Evolutionary conservation across 2,797 vertebrate genomes (phyloP).

Genomic region (Melanitta fusca): DNA sequence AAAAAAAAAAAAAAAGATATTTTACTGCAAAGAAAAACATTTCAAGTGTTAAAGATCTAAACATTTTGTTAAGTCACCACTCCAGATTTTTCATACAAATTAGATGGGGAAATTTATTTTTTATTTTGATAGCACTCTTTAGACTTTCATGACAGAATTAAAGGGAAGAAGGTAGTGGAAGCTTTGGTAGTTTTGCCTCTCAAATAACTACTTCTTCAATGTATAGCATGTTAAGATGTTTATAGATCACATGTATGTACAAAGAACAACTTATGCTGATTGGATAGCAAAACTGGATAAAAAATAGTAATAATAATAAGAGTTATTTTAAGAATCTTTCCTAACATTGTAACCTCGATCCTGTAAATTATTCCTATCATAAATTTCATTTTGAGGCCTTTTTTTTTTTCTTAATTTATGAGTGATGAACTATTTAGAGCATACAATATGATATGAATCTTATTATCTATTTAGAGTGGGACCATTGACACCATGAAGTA

Average conservation of each 20-base stretch:
- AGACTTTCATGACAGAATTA: background rate
- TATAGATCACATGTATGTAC: background rate
- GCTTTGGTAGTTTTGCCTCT: background rate
- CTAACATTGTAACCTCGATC: background rate
- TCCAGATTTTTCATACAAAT: background rate
- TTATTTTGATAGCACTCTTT: background rate
- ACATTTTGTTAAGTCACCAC: background rate
- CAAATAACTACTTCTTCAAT: background rate
- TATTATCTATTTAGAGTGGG: background rate
- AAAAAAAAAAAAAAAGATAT: background rate
- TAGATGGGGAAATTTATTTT: background rate
- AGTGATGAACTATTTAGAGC: background rate
- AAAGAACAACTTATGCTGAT: background rate
- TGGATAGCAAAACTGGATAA: background rate
- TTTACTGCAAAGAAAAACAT: background rate
- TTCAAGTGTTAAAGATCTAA: background rate
- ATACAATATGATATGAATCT: fast-evolving
- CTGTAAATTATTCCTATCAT: background rate
- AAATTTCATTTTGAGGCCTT: background rate
- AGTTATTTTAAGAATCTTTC: background rate
- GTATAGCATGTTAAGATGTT: background rate
- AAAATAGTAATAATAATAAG: background rate
- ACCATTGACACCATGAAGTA: background rate
- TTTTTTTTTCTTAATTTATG: background rate
- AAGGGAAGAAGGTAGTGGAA: background rate